These are phyloP conservation scores for Drosophila gunungcola DNA, from an alignment of 1,140 invertebrate species.

Conservation along the genomic window DNA sequence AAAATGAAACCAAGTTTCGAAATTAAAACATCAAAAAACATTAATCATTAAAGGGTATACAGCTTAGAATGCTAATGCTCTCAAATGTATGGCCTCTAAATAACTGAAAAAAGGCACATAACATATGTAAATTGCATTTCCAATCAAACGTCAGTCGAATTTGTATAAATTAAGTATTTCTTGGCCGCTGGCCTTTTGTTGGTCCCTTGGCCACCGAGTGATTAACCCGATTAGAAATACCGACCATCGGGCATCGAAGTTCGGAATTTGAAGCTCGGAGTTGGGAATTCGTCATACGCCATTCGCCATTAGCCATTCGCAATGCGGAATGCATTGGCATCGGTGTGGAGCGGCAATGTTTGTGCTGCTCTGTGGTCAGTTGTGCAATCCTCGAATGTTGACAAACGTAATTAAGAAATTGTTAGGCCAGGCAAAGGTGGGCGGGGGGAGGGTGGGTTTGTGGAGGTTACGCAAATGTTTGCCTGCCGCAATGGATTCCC, in stretches of 20 bases:
- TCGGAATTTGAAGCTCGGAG: neutral
- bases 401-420: slow-evolving; percentile 65
- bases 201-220: slow-evolving; percentile 10
- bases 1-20: no score
- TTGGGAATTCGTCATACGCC: no score
- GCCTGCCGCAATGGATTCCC: slow-evolving; percentile 24
- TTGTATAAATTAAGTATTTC: slow-evolving; percentile 12
- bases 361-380: slow-evolving; percentile 22
- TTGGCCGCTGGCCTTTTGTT: slow-evolving; percentile 2
- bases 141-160: neutral
- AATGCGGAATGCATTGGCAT: slow-evolving; percentile 1
- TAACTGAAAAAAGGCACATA: neutral
- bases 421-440: slow-evolving; percentile 4
- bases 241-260: neutral
- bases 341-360: slow-evolving; percentile 3
- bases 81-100: neutral
- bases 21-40: no score
- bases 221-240: slow-evolving; percentile 30
- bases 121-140: neutral
- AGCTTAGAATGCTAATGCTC: no score
- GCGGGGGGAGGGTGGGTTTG: neutral
- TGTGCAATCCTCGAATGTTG: slow-evolving; percentile 29
- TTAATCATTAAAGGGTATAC: no score
- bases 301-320: neutral
- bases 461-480: slow-evolving; percentile 42